Conservation (phyloP, 2,888 invertebrate genomes). For the Shargacucullia verbasci region DNA sequence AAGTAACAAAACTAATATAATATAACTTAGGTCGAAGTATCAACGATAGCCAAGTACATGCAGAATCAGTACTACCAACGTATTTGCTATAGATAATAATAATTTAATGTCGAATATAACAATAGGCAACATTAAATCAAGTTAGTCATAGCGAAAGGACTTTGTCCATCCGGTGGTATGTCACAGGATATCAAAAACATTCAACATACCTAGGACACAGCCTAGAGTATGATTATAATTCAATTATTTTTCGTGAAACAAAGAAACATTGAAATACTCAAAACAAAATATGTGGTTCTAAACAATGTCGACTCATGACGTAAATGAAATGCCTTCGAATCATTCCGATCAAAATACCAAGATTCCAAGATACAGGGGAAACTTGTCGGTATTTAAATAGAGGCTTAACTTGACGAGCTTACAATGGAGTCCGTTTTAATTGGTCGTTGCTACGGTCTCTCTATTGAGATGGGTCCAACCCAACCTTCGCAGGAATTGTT, state of each 20-base stretch:
- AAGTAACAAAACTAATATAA: too few relatives aligned
- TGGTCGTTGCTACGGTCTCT: conserved; percentile 17
- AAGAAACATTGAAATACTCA: conserved; percentile 8
- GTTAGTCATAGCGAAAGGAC: too few relatives aligned
- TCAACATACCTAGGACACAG: too few relatives aligned
- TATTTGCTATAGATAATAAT: too few relatives aligned
- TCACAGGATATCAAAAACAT: too few relatives aligned
- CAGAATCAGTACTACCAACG: too few relatives aligned
- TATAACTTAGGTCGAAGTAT: too few relatives aligned
- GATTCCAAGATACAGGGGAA: conserved; percentile 21
- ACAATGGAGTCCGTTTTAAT: conserved; percentile 32
- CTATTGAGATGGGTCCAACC: conserved; percentile 22
- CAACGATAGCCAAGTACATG: too few relatives aligned
- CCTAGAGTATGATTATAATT: too few relatives aligned
- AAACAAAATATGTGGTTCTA: neutral
- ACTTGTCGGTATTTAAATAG: conserved; percentile 37
- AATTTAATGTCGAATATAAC: too few relatives aligned
- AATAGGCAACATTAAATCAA: too few relatives aligned
- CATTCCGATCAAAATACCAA: conserved; percentile 27
- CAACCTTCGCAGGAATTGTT: conserved; percentile 14
- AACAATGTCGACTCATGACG: conserved; percentile 2
- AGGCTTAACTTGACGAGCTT: conserved; percentile 14
- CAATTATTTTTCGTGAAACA: conserved; percentile 1
- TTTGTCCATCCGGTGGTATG: too few relatives aligned
- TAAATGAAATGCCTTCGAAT: conserved; percentile 18